phyloP scores from a whole-genome alignment of 2,113 vertebrate species.

The Nothobranchius kuhntae region DNA sequence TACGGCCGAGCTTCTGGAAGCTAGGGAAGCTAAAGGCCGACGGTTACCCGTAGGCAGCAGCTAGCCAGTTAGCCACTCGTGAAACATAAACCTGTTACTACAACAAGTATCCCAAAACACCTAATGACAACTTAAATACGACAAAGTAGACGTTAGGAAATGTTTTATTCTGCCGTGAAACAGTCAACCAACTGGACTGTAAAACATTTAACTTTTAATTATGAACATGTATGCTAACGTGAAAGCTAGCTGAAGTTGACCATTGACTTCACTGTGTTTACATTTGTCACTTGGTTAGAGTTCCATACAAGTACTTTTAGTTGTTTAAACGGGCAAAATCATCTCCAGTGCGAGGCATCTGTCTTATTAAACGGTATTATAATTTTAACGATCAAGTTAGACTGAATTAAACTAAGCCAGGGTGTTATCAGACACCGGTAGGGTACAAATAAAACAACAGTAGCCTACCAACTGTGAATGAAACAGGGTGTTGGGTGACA shows the following conservation, averaged over 20 bases:
- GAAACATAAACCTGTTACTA: not conserved
- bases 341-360: no score
- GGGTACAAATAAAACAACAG: no score
- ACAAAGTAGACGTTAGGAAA: not conserved
- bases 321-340: not conserved
- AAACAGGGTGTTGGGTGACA: no score
- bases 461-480: no score
- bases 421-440: no score
- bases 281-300: no score
- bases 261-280: not conserved
- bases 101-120: not conserved
- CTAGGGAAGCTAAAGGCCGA: constrained; percentile 55
- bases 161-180: not conserved
- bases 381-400: no score
- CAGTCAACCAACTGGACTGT: not conserved
- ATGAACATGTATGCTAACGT: constrained; percentile 23
- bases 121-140: constrained; percentile 33
- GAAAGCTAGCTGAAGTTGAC: constrained; percentile 10
- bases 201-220: not conserved
- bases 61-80: constrained; percentile 7
- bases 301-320: not conserved
- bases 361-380: no score
- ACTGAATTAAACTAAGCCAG: no score
- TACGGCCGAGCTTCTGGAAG: constrained; percentile 22
- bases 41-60: constrained; percentile 4